Conservation (phyloP, 2,888 invertebrate genomes). For the Diaprepes abbreviatus region DNA sequence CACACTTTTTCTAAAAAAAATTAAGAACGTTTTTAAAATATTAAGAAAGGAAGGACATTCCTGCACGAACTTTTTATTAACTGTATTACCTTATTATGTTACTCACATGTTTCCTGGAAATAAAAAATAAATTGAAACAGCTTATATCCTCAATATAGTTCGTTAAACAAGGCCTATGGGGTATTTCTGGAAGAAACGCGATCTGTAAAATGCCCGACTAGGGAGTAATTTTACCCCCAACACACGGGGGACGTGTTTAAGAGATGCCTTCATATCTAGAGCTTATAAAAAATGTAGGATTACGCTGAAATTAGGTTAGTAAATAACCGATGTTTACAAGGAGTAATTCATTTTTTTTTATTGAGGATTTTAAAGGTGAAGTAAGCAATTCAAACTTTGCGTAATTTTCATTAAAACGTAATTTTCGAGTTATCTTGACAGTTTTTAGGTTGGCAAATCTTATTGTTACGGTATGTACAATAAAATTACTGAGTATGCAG, state of each 20-base stretch:
- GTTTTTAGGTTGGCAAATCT: too few relatives aligned
- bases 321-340: background rate
- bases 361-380: too few relatives aligned
- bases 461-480: too few relatives aligned
- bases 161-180: slow-evolving; percentile 29
- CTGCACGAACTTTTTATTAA: too few relatives aligned
- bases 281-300: slow-evolving; percentile 26
- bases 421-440: too few relatives aligned
- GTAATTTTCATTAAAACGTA: too few relatives aligned
- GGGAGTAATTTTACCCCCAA: slow-evolving; percentile 23
- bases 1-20: too few relatives aligned
- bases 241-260: slow-evolving; percentile 13
- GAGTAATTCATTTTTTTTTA: too few relatives aligned
- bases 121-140: slow-evolving; percentile 18
- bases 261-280: slow-evolving; percentile 18
- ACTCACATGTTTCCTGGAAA: background rate
- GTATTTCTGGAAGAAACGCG: slow-evolving; percentile 27
- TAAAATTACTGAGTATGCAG: too few relatives aligned
- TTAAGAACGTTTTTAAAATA: too few relatives aligned
- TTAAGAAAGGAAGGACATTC: too few relatives aligned
- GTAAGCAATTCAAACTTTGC: too few relatives aligned
- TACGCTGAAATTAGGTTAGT: background rate
- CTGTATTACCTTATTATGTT: background rate
- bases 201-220: slow-evolving; percentile 20
- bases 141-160: slow-evolving; percentile 22